Evolutionary conservation across 2,113 vertebrate species (phyloP), one percentile per base, ranked within the genome.

Genomic region (Notiomystis cincta): DNA sequence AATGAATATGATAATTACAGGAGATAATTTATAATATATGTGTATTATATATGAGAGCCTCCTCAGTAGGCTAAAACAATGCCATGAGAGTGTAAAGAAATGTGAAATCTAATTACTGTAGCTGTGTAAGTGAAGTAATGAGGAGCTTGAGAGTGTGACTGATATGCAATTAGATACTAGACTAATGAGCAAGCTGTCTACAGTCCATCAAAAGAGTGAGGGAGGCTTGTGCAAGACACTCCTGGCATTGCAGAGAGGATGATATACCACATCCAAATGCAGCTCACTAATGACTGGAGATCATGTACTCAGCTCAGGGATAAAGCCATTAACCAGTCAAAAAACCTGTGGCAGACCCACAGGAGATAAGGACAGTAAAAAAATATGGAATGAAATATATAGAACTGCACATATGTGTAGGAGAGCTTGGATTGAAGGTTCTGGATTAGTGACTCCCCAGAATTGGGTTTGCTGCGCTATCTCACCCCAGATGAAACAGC

Each of bases 181-280:
- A 83, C 96, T 97, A 97, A 95, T 96, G 96, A 97, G 96, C 93
- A 95, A 93, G 86, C 92, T 96, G 94, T 81, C 94, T 94, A 54
- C 56, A 71, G 95, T 93, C 94, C 96, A 89, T 95, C 94, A 95
- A 89, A 96, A 89, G 86, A 89, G 72, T 89, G 28, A 96, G 80
- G 33, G n/a, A 94, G 60, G 64, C 51, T 95, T 89, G 82, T 71
- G 89, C 60, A 92, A 92, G 94, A 83, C 62, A 89, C 54, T 21
- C 27, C 44, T 89, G 72, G 86, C 93, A 90, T 87, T 66, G 91
- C 83, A 87, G 82, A 89, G 67, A 89, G 80, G 71, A 75, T 4
- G 44, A 66, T 62, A 83, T 1, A 69, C 57, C 3, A 1, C 65
- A 93, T 70, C 79, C 37, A 58, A 92, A 80, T 27, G 42, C 38